Conservation (phyloP, 2,797 vertebrate species). For the Hydrolagus colliei region DNA sequence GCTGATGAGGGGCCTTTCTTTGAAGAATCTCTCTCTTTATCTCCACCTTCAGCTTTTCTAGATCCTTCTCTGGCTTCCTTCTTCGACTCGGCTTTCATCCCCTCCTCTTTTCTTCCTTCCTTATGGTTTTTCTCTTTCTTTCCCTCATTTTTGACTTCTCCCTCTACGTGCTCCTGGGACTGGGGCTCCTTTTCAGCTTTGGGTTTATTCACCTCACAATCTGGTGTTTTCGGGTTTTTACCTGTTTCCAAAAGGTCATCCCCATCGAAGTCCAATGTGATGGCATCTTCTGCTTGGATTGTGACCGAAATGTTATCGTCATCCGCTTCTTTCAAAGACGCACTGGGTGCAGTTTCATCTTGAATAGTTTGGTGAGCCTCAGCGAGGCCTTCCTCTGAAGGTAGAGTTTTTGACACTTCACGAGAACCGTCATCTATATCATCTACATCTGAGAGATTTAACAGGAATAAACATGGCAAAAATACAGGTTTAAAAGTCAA, state of each 20-base stretch:
- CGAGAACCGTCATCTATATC: slow-evolving; percentile 99
- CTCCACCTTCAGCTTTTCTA: slow-evolving; percentile 96
- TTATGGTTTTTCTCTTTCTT: slow-evolving; percentile 73
- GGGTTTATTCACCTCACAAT: slow-evolving; percentile 92
- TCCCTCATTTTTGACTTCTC: slow-evolving; percentile 79
- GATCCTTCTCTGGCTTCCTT: slow-evolving; percentile 88
- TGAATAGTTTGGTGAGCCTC: slow-evolving; percentile 69
- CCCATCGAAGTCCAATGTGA: slow-evolving; percentile 99
- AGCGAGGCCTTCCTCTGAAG: slow-evolving; percentile 82
- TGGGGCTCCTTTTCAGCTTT: slow-evolving; percentile 78
- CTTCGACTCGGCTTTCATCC: slow-evolving; percentile 81
- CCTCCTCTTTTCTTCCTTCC: slow-evolving; percentile 94
- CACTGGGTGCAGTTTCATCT: slow-evolving; percentile 78
- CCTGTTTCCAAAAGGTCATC: slow-evolving; percentile 99
- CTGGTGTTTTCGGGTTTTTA: slow-evolving; percentile 99
- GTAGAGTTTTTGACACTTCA: slow-evolving; percentile 93
- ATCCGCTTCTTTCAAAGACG: slow-evolving; percentile 85
- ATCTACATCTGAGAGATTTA: slow-evolving; percentile 99
- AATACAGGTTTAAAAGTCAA: slow-evolving; percentile 94
- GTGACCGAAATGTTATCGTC: slow-evolving; percentile 98
- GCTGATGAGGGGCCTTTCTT: slow-evolving; percentile 98
- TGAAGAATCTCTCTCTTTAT: slow-evolving; percentile 99
- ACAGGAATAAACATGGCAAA: slow-evolving; percentile 99
- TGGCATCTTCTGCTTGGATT: slow-evolving; percentile 98
- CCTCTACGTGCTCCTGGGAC: slow-evolving; percentile 73